Percentiles rank a stretch among this genome's conserved stretches.
Evolutionary conservation across 2,797 vertebrate genomes (phyloP).

Genomic region (Eidolon dupreanum): DNA sequence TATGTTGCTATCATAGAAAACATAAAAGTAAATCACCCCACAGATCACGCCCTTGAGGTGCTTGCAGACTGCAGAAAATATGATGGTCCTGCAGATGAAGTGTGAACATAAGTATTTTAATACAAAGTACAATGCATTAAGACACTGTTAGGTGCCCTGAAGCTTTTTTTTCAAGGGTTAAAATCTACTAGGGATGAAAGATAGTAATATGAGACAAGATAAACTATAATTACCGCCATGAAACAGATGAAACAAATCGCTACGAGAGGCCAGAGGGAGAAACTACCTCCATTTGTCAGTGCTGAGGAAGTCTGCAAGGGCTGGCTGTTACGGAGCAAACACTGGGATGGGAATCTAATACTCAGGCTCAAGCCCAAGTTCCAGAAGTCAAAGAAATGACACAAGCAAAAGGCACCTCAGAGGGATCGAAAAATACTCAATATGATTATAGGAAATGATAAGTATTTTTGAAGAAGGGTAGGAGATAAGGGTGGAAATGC

Average conservation of each 20-base stretch:
- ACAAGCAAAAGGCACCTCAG: background rate
- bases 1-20: background rate
- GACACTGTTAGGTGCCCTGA: background rate
- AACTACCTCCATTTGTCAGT: background rate
- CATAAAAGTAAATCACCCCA: background rate
- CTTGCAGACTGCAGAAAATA: background rate
- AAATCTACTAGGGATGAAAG: background rate
- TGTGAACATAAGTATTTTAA: background rate
- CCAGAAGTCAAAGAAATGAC: background rate
- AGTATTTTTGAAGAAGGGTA: background rate
- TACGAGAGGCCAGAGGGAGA: background rate
- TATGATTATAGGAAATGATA: background rate
- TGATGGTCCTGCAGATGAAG: background rate
- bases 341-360: background rate
- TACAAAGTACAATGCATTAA: background rate
- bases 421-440: background rate
- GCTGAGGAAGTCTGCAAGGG: background rate
- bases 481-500: background rate
- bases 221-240: background rate
- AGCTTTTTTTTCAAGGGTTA: background rate
- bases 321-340: background rate
- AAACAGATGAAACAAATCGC: background rate
- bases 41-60: background rate
- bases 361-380: background rate
- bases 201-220: background rate